A percentile compares a stretch with the other conserved stretches of the same genome.
Evolutionary conservation across 1,140 invertebrate genomes (phyloP).

Genomic region (Batillaria attramentaria): DNA sequence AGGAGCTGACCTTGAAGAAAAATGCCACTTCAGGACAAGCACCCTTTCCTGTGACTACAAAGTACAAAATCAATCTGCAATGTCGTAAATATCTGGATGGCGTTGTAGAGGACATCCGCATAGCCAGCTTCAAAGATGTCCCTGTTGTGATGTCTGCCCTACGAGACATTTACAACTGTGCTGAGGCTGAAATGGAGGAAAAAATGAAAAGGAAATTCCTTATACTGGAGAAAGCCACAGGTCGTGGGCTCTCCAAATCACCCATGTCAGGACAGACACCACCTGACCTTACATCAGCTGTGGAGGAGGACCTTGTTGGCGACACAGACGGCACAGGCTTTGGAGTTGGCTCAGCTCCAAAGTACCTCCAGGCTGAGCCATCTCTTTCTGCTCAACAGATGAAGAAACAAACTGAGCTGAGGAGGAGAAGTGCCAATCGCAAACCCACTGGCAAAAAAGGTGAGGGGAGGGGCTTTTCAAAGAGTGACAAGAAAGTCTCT

Average conservation of each 20-base stretch:
- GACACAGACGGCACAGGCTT: constrained; percentile 68
- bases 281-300: constrained; percentile 60
- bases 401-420: constrained; percentile 63
- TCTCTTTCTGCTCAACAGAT: constrained; percentile 64
- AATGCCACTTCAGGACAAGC: too few species aligned
- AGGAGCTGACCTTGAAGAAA: constrained; percentile 72
- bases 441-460: too few species aligned
- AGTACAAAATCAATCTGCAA: constrained; percentile 69
- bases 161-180: not conserved
- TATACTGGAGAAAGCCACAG: too few species aligned
- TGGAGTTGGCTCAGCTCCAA: constrained; percentile 65
- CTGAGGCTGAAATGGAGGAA: not conserved
- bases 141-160: constrained; percentile 35
- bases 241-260: too few species aligned
- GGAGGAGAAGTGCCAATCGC: constrained; percentile 39
- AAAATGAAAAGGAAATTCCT: too few species aligned
- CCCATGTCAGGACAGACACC: constrained; percentile 28
- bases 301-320: constrained; percentile 66
- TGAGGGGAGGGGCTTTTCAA: too few species aligned
- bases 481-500: too few species aligned
- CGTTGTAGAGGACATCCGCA: constrained; percentile 67
- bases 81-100: constrained; percentile 68
- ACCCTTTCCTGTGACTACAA: too few species aligned
- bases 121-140: too few species aligned
- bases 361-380: constrained; percentile 62